Conservation (phyloP, 2,888 invertebrate genomes). For the Xestia xanthographa region DNA sequence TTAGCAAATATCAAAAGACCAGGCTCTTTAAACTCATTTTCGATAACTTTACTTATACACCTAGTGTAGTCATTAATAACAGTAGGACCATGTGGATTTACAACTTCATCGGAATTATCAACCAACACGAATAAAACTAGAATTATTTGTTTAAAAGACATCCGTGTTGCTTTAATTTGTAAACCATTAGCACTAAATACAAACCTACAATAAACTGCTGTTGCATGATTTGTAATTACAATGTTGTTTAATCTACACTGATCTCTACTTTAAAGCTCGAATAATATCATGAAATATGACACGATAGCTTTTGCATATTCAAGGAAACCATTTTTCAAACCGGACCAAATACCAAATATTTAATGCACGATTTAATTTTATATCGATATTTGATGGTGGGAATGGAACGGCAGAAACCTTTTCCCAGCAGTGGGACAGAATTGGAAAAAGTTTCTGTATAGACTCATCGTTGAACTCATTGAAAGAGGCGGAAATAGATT, state of each 20-base stretch:
- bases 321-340: background rate
- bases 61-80: conserved; percentile 76
- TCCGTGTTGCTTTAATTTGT: conserved; percentile 48
- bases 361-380: background rate
- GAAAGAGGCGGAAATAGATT: background rate
- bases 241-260: conserved; percentile 70
- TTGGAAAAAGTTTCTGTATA: too few species aligned
- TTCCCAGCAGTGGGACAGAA: too few species aligned
- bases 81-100: conserved; percentile 79
- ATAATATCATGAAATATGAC: conserved; percentile 6
- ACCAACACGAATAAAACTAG: conserved; percentile 57
- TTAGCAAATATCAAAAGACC: conserved; percentile 79
- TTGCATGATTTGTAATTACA: conserved; percentile 44
- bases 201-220: conserved; percentile 10
- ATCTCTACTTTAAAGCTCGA: conserved; percentile 67
- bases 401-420: too few species aligned
- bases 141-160: conserved; percentile 54
- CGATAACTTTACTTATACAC: conserved; percentile 76
- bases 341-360: background rate
- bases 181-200: conserved; percentile 41
- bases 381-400: background rate
- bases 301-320: background rate
- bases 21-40: conserved; percentile 74
- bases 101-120: conserved; percentile 54
- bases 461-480: background rate